Evolutionary conservation across 2,888 invertebrate species (phyloP).

Genomic region (Nomada goodeniana): DNA sequence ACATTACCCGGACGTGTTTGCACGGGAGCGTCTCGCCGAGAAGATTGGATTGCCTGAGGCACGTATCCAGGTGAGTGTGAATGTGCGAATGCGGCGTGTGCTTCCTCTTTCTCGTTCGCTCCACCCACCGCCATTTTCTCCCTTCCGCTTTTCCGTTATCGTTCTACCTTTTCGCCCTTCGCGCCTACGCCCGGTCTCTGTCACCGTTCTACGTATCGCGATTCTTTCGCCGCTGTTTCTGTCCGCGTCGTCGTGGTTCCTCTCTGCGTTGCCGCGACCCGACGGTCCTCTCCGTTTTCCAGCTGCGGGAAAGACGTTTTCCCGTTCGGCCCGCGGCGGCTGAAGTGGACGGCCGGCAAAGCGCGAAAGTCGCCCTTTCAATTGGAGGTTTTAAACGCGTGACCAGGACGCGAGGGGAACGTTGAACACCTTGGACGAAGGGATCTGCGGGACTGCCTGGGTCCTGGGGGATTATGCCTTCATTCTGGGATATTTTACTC

Average conservation of each 20-base stretch:
- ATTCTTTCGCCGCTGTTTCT: neutral
- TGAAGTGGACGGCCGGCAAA: conserved; percentile 65
- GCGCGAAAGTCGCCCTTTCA: conserved; percentile 74
- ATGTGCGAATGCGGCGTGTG: conserved; percentile 81
- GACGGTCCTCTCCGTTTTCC: conserved; percentile 2
- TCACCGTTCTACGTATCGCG: neutral
- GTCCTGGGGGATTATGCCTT: conserved; percentile 54
- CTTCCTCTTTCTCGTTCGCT: conserved; percentile 73
- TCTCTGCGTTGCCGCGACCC: neutral
- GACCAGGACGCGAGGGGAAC: conserved; percentile 65
- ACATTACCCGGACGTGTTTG: conserved; percentile 99
- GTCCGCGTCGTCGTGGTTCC: neutral
- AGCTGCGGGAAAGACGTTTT: conserved; percentile 25
- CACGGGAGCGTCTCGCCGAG: conserved; percentile 96
- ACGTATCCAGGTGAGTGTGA: conserved; percentile 97
- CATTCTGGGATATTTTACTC: conserved; percentile 15
- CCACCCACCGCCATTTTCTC: conserved; percentile 46
- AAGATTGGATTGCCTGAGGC: conserved; percentile 99
- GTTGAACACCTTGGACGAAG: conserved; percentile 61
- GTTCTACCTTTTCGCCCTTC: neutral
- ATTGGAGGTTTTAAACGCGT: conserved; percentile 75
- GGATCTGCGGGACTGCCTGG: conserved; percentile 33
- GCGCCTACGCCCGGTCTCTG: too few relatives aligned
- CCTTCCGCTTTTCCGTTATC: neutral
- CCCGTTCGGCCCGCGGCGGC: conserved; percentile 39